Evolutionary conservation across 1,140 invertebrate species (phyloP), one percentile per base, ranked within the genome.

Genomic region (Philopotamus ludificatus): DNA sequence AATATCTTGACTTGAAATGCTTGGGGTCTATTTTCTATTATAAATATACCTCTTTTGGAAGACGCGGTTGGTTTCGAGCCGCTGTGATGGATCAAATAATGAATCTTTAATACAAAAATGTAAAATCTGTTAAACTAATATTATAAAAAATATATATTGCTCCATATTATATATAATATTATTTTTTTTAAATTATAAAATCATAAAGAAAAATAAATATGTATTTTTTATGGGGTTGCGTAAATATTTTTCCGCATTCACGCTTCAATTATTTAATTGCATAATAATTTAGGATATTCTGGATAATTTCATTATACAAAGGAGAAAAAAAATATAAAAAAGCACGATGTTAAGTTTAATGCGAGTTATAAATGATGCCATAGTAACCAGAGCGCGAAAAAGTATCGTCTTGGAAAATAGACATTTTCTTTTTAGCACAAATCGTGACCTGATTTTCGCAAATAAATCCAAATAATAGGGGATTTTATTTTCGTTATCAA

Each of bases 361-460:
- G 12, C 12, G 28, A 34, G 12, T 7, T 7, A 34, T 34, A 34
- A 34, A 34, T 34, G 28, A 7, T 12, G 28, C 12, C 28, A 12
- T 9, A 22, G 47, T 22, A 20, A 22, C 47, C 47, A 26, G 25
- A 26, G 10, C 28, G 28, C 21, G 53, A 55, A 55, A 18, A 22
- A 16, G n/a, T 26, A 55, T 55, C 53, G 41, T 55, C 53, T 28
- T 55, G 26, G 16, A 39, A 55, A 39, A 21, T 18, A 34, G 15
- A 25, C 53, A 55, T 55, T 55, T 53, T 25, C 50, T 45, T 4
- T 18, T 9, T 4, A 16, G 44, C 44, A 4, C 16, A 18, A 44
- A 60, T 60, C 58, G 58, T 60, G 58, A 60, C 58, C 58, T 44
- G 42, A 60, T 60, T 60, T 41, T 34, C 42, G 54, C 42, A 44